These are phyloP conservation scores for Carposina sasakii DNA, from an alignment of 1,140 invertebrate species.

Conservation along the genomic window DNA sequence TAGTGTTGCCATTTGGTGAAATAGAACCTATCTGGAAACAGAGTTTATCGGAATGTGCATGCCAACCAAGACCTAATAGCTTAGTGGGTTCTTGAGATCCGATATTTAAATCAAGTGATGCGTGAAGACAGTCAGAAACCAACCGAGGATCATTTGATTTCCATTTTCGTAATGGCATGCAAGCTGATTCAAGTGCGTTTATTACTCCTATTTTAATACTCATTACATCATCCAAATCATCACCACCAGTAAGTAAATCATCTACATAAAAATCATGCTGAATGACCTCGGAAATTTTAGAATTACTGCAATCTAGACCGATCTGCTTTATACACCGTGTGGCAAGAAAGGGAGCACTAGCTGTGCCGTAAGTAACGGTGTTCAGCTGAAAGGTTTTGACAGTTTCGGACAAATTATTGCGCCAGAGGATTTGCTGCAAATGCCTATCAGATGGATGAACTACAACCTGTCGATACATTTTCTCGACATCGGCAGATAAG, in stretches of 20 bases:
- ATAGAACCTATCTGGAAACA: not conserved
- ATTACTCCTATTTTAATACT: not conserved
- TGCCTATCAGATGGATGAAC: conserved; percentile 28
- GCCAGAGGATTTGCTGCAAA: conserved; percentile 25
- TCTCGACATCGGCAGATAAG: conserved; percentile 23
- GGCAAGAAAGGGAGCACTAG: conserved; percentile 8
- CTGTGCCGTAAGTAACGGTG: conserved; percentile 12
- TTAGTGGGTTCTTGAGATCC: not conserved
- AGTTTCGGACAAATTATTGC: not conserved
- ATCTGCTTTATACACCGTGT: not conserved
- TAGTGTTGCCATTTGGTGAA: not conserved
- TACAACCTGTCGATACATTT: conserved; percentile 52
- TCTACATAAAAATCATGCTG: conserved; percentile 39
- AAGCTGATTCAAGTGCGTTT: not conserved
- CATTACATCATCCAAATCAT: not conserved
- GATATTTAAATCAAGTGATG: not conserved
- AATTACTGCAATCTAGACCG: not conserved
- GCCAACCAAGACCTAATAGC: not conserved
- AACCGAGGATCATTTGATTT: not conserved
- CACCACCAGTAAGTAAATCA: not conserved
- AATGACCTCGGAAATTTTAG: conserved; percentile 9
- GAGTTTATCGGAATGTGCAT: not conserved
- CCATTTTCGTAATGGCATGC: not conserved
- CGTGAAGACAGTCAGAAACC: not conserved
- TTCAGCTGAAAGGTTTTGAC: conserved; percentile 2